These are phyloP conservation scores for Stichodactyla mertensii DNA, from an alignment of 64 coral and sea anemone genomes.

Conservation along the genomic window DNA sequence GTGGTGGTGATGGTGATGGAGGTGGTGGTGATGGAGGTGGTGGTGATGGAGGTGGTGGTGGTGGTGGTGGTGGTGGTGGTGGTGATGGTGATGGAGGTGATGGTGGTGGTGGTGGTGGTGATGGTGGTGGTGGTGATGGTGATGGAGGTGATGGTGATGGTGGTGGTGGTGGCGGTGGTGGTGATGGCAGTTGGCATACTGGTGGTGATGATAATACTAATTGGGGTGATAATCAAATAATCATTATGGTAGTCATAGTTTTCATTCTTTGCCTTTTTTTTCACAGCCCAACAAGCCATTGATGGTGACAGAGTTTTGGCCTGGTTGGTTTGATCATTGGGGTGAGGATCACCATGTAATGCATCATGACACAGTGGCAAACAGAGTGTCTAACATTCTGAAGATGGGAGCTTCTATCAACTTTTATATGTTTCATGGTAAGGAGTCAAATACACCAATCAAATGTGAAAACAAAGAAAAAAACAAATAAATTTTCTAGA, in stretches of 20 bases:
- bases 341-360: constrained; percentile 76
- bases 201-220: too few relatives aligned
- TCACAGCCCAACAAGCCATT: constrained; percentile 75
- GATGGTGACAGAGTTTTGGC: constrained; percentile 93
- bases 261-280: not conserved
- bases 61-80: too few relatives aligned
- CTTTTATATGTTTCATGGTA: constrained; percentile 99
- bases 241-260: not conserved
- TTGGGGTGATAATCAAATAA: not conserved
- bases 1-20: not conserved
- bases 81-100: too few relatives aligned
- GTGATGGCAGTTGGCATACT: too few relatives aligned
- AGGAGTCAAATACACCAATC: not conserved
- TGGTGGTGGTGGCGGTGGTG: too few relatives aligned
- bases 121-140: too few relatives aligned
- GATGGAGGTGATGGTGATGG: too few relatives aligned
- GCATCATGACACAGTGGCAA: constrained; percentile 17
- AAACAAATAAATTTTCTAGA: not conserved
- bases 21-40: too few relatives aligned
- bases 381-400: constrained; percentile 55
- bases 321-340: constrained; percentile 96
- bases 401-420: constrained; percentile 80
- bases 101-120: too few relatives aligned
- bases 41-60: too few relatives aligned
- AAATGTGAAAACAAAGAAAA: not conserved